Base-by-base conservation (phyloP, 2,113 vertebrate genomes). In the Promerops cafer region DNA sequence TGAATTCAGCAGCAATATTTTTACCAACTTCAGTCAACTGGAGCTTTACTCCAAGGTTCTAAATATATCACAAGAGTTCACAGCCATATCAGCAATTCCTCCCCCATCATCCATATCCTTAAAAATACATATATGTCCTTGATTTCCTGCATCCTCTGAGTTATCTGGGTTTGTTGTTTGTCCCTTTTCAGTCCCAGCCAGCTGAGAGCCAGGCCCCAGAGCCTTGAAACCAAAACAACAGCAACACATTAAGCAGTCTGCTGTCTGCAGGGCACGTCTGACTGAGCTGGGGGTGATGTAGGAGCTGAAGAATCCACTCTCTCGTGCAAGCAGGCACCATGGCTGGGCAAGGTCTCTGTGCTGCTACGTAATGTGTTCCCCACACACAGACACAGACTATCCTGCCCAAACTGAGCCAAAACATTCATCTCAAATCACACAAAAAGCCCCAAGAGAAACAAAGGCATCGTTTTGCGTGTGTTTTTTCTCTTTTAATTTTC, bases 11-110 rank as follows among this genome's bases (percentile, higher is more conserved):
- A 37, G 28, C 64, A 92, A 60, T 71, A 83, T 63, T 94, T 92
- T 83, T 89, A 89, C 49, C 7, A 7, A 64, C 88, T 96, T 70
- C 80, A 61, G 24, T 63, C 75, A 53, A 72, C 21, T 28, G 35
- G 21, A 69, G 11, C 53, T 90, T 78, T 78, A 75, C 35, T 90
- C 35, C 40, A 31, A 45, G 40, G 16, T 39, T 93, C 92, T 92
- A 95, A 95, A 95, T 93, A 95, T 83, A 88, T 90, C 92, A 91
- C 91, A 52, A 56, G 79, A 81, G 93, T 69, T 92, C 86, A 92
- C 61, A 86, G 90, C 37, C 72, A 19, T 83, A 96, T 88, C 77
- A 92, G 71, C 52, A 53, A 63, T 83, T 83, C 94, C 87, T 94
- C 88, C 93, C 49, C 68, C 81, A 52, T 63, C n/a, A 57, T 77